Base-by-base conservation (phyloP, 1,140 invertebrate genomes). In the Aphidius gifuensis region DNA sequence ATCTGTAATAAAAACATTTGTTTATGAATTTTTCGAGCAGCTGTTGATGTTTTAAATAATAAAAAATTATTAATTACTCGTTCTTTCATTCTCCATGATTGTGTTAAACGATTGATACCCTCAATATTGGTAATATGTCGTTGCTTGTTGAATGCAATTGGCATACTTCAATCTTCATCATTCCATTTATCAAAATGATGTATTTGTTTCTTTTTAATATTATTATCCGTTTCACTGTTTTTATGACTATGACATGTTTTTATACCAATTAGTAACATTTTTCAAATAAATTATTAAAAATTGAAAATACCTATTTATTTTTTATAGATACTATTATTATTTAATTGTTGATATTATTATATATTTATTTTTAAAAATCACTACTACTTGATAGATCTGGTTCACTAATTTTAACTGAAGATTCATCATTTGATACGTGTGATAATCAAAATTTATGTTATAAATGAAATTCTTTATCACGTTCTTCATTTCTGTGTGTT, bases 61-160 rank as follows among this genome's bases (percentile, higher is more conserved):
- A 42, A 58, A 61, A 60, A 57, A 45, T 16, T 5, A 44, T 46
- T 7, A 43, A 80, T 73, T 82, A 94, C 93, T 84, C 93, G 85
- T 80, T 96, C 93, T 82, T 94, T 95, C 85, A 94, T 91, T 71
- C 93, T 83, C 93, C 93, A 96, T 72, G 88, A 89, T 68, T 93
- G 90, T 16, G 89, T 87, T 57, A 89, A 83, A 58, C 85, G 84
- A 72, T 88, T 86, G 23, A 86, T 83, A 21, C 89, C 90, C 74
- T 91, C 87, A 62, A 94, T 92, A 47, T 85, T 83, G 70, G 92
- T 90, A 45, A 80, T 82, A 73, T 96, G 92, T 64, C 92, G 83
- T 56, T 87, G 86, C 70, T 88, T 83, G 65, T 83, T 82, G 72
- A 90, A 91, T 64, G 86, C 84, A 23, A 90, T 66, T 42, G 86